Base-by-base conservation (phyloP, 2,113 vertebrate genomes). In the Casuarius casuarius region DNA sequence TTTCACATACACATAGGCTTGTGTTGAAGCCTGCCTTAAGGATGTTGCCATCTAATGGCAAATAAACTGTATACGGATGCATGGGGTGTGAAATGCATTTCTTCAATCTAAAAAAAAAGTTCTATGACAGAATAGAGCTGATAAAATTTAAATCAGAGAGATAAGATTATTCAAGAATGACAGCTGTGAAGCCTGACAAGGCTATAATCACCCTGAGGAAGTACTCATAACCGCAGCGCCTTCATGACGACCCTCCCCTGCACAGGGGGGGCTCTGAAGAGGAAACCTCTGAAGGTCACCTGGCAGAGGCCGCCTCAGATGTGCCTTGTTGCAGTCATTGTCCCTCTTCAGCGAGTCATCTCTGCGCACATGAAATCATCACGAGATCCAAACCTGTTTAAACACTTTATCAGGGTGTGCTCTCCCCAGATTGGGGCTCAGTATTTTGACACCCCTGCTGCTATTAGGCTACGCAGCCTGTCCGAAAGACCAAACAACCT, bases 211-310 rank as follows among this genome's bases (percentile, higher is more conserved):
- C 25, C 40, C 14, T 18, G 42, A 54, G 31, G 9, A 78, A 68
- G 35, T 9, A n/a, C 5, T 16, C 13, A 13, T 3, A 26, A 87
- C 22, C 61, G 48, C 44, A 16, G 7, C 33, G 38, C 7, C 14
- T 7, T 66, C n/a, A 7, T 0, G 0, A 33, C 44, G 21, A 61
- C 38, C 31, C 25, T 44, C 1, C 1, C 1, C 6, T 0, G 2
- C 14, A 68, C 54, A 67, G 26, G 2, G 5, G 5, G 8, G 19
- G 22, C 65, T 35, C 46, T 61, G 42, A 75, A 28, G 5, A 23
- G 11, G 7, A 28, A 63, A 77, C 28, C 58, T 71, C 46, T 67
- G 56, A 59, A 52, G 63, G 12, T 21, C 26, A 29, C 2, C 1
- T 23, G 42, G 35, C 70, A 93, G 62, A 61, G 40, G 22, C 54